These are phyloP conservation scores for Bombylius major DNA, from an alignment of 2,888 invertebrate species.

Conservation along the genomic window DNA sequence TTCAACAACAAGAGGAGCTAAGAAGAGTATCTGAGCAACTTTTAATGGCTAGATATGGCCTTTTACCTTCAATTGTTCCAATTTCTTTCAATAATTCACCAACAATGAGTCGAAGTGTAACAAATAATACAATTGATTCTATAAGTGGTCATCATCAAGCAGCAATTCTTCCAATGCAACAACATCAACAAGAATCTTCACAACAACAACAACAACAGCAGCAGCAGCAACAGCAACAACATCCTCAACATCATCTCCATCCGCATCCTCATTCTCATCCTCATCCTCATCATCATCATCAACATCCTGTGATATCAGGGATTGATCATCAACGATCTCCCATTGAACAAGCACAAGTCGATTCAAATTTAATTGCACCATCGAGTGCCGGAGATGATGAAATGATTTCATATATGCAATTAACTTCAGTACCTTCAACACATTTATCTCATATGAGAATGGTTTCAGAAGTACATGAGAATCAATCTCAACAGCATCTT, in stretches of 20 bases:
- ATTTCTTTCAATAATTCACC: slow-evolving; percentile 5
- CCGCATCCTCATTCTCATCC: not conserved
- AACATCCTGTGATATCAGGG: not conserved
- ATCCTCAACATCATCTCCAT: not conserved
- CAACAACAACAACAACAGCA: not conserved
- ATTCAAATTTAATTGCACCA: slow-evolving; percentile 12
- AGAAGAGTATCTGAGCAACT: slow-evolving; percentile 77
- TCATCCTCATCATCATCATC: not conserved
- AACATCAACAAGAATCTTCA: slow-evolving; percentile 13
- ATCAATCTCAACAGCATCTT: slow-evolving; percentile 22
- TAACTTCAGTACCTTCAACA: slow-evolving; percentile 24
- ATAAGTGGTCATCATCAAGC: not conserved
- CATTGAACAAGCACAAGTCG: slow-evolving; percentile 10
- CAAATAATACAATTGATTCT: not conserved
- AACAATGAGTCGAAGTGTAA: slow-evolving; percentile 2
- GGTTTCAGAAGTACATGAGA: slow-evolving; percentile 25
- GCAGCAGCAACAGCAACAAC: slow-evolving; percentile 1
- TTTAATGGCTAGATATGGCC: slow-evolving; percentile 64
- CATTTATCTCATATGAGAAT: slow-evolving; percentile 26
- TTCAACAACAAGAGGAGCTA: slow-evolving; percentile 75
- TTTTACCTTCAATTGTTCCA: slow-evolving; percentile 38
- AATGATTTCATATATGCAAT: slow-evolving; percentile 32
- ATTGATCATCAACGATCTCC: not conserved
- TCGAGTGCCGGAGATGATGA: slow-evolving; percentile 27
- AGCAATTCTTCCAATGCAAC: slow-evolving; percentile 13